A percentile compares a stretch with the other conserved stretches of the same genome.
Conservation (phyloP, 2,888 invertebrate genomes). For the Latrodectus elegans region DNA sequence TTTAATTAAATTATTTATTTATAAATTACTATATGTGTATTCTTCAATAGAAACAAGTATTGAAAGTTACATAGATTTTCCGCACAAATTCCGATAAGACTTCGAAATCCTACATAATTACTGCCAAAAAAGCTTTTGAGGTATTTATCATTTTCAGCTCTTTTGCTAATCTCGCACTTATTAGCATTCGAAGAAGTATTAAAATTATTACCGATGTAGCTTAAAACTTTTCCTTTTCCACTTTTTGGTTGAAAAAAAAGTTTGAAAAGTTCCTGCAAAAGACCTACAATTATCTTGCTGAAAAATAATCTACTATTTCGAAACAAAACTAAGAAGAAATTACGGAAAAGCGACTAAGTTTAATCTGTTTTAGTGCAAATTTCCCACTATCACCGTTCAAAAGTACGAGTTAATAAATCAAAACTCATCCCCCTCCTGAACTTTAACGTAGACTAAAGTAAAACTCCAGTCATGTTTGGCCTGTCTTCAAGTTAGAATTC, state of each 20-base stretch:
- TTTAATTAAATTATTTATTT: too few relatives aligned
- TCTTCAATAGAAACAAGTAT: too few relatives aligned
- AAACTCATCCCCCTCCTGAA: constrained; percentile 31
- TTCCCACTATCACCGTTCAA: constrained; percentile 38
- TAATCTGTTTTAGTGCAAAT: constrained; percentile 67
- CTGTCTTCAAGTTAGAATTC: constrained; percentile 66
- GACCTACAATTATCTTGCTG: constrained; percentile 48
- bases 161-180: neutral
- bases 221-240: neutral
- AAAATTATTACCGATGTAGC: neutral
- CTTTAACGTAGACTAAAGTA: constrained; percentile 4
- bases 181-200: neutral
- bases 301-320: constrained; percentile 38
- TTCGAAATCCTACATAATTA: too few relatives aligned
- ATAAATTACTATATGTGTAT: too few relatives aligned
- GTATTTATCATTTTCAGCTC: neutral
- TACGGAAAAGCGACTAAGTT: constrained; percentile 28
- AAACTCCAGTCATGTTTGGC: constrained; percentile 48
- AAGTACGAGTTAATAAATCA: constrained; percentile 65
- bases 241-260: neutral
- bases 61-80: too few relatives aligned
- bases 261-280: constrained; percentile 1
- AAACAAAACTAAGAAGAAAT: neutral
- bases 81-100: too few relatives aligned
- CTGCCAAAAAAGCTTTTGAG: too few relatives aligned